Conservation (phyloP, 2,888 invertebrate species). For the Aethes cnicana region DNA sequence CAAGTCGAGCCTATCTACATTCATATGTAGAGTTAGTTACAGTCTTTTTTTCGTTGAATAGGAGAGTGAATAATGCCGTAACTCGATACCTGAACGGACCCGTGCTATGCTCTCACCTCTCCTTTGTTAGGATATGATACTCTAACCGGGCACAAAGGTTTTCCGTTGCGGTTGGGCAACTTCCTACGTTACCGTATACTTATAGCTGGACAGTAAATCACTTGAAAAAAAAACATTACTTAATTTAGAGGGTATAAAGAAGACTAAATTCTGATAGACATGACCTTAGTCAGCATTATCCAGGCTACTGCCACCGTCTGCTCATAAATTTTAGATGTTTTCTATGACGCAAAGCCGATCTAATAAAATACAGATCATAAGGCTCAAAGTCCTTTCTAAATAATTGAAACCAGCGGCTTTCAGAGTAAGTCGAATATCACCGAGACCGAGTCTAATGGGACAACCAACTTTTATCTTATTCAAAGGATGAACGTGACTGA, state of each 20-base stretch:
- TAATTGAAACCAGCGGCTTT: conserved; percentile 8
- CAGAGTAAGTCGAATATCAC: conserved; percentile 32
- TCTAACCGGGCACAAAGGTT: conserved; percentile 39
- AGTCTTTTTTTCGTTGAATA: conserved; percentile 59
- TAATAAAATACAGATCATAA: conserved; percentile 9
- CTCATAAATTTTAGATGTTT: conserved; percentile 7
- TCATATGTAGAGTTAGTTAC: conserved; percentile 48
- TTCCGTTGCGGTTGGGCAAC: conserved; percentile 40
- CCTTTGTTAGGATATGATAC: conserved; percentile 57
- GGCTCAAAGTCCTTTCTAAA: conserved; percentile 19
- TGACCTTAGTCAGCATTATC: neutral
- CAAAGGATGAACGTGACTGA: conserved; percentile 50
- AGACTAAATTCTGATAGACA: neutral
- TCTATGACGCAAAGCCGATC: conserved; percentile 8
- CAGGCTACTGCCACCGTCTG: conserved; percentile 22
- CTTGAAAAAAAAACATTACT: conserved; percentile 14
- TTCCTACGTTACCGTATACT: conserved; percentile 29
- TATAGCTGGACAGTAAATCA: conserved; percentile 4
- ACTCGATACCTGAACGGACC: conserved; percentile 59
- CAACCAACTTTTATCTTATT: conserved; percentile 43
- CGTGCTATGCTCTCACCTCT: conserved; percentile 46
- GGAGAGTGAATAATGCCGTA: conserved; percentile 59
- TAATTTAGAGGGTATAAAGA: neutral
- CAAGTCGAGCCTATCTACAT: conserved; percentile 49
- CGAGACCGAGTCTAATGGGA: conserved; percentile 40